These are phyloP conservation scores for Andrena chrysosceles DNA, from an alignment of 2,888 invertebrate species.

Conservation along the genomic window DNA sequence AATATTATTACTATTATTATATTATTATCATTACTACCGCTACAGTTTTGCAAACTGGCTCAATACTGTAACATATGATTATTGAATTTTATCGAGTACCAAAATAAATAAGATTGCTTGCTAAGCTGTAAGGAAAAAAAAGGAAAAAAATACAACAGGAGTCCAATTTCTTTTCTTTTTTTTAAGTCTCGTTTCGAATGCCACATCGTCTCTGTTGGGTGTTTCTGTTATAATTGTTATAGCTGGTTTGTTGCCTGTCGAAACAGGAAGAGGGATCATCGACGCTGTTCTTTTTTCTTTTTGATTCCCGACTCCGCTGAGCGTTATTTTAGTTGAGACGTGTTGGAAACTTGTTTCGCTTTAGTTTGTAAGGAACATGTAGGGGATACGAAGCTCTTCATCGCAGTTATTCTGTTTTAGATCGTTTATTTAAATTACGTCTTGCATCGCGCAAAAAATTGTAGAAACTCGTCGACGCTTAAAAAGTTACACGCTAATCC, in stretches of 20 bases:
- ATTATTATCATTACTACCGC: conserved; percentile 78
- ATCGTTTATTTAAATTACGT: conserved; percentile 74
- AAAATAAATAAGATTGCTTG: conserved; percentile 84
- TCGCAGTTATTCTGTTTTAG: conserved; percentile 55
- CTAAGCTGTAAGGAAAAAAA: conserved; percentile 75
- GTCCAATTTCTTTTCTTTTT: background rate
- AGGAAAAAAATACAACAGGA: conserved; percentile 28
- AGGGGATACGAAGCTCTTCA: conserved; percentile 13
- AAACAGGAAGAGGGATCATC: background rate
- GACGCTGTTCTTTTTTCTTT: conserved; percentile 24
- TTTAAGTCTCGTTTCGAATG: conserved; percentile 47
- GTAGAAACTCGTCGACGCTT: conserved; percentile 78
- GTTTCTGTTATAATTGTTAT: conserved; percentile 75
- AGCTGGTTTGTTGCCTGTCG: conserved; percentile 71
- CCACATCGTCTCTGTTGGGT: conserved; percentile 72
- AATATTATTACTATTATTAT: conserved; percentile 79
- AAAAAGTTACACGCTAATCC: conserved; percentile 68
- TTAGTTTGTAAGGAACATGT: conserved; percentile 39
- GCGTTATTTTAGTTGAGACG: conserved; percentile 20
- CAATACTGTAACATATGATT: conserved; percentile 84
- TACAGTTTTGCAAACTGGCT: conserved; percentile 81
- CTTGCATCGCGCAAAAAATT: conserved; percentile 71
- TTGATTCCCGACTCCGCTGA: conserved; percentile 30
- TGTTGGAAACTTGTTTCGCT: conserved; percentile 16
- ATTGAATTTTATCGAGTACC: conserved; percentile 82